Conservation (phyloP, 37 sponge, comb jelly and placozoan genomes). For the Dysidea cf. avara region DNA sequence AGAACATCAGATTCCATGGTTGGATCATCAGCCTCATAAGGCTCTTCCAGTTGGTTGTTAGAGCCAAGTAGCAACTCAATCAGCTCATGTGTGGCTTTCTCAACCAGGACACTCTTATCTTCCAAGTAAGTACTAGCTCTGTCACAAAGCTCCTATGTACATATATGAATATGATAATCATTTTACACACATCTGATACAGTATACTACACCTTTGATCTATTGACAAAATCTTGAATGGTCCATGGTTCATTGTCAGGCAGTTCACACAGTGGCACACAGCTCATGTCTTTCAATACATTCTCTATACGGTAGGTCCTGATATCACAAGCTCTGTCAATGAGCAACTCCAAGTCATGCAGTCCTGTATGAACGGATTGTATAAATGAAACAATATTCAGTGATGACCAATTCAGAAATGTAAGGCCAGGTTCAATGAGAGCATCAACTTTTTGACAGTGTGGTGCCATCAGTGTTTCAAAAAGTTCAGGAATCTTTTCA, state of each 20-base stretch:
- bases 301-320: slow-evolving; percentile 67
- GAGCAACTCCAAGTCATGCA: slow-evolving; percentile 78
- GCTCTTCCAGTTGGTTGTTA: slow-evolving; percentile 3
- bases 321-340: slow-evolving; percentile 68
- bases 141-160: slow-evolving; percentile 36
- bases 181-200: no score
- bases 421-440: slow-evolving; percentile 85
- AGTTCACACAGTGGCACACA: slow-evolving; percentile 63
- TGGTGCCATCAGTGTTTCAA: slow-evolving; percentile 71
- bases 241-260: slow-evolving; percentile 59
- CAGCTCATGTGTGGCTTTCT: slow-evolving; percentile 73
- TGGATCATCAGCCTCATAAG: no score
- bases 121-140: slow-evolving; percentile 42
- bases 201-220: no score
- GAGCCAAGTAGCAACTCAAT: slow-evolving; percentile 48
- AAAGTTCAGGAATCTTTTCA: slow-evolving; percentile 65
- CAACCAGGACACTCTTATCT: slow-evolving; percentile 56
- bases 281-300: slow-evolving; percentile 53
- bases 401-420: slow-evolving; percentile 85
- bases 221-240: slow-evolving; percentile 40
- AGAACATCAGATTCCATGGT: no score
- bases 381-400: slow-evolving; percentile 72
- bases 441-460: slow-evolving; percentile 81
- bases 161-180: no score
- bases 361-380: slow-evolving; percentile 36